Percentiles rank a stretch among this genome's conserved stretches.
These are phyloP conservation scores for Trachelus tabidus DNA, from an alignment of 2,888 invertebrate species.

Conservation along the genomic window DNA sequence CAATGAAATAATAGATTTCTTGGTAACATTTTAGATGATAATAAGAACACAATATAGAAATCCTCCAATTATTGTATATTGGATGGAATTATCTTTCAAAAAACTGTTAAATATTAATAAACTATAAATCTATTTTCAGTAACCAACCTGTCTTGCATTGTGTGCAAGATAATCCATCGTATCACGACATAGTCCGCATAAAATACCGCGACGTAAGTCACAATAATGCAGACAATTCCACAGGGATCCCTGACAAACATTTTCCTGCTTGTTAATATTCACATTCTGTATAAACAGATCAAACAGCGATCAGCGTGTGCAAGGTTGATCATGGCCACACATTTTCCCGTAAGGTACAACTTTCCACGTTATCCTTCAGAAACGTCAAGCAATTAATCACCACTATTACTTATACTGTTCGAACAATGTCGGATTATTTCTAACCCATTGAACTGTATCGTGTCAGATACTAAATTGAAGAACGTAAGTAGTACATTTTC, in stretches of 20 bases:
- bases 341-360: too few species aligned
- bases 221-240: constrained; percentile 82
- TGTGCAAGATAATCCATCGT: constrained; percentile 83
- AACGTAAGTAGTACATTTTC: too few species aligned
- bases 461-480: too few species aligned
- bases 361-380: too few species aligned
- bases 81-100: not conserved
- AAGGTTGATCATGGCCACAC: too few species aligned
- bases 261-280: constrained; percentile 37
- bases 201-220: constrained; percentile 83
- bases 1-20: too few species aligned
- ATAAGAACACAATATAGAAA: not conserved
- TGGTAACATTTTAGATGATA: not conserved
- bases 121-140: not conserved
- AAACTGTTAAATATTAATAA: constrained; percentile 6
- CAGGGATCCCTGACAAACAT: constrained; percentile 87
- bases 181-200: constrained; percentile 91
- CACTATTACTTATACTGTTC: too few species aligned
- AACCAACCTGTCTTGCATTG: constrained; percentile 81
- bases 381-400: too few species aligned
- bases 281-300: constrained; percentile 14
- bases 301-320: not conserved
- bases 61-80: not conserved
- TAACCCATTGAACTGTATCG: too few species aligned
- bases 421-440: too few species aligned